A percentile compares a stretch with the other conserved stretches of the same genome.
These are phyloP conservation scores for Cirrhinus molitorella DNA, from an alignment of 2,797 vertebrate genomes.

Conservation along the genomic window DNA sequence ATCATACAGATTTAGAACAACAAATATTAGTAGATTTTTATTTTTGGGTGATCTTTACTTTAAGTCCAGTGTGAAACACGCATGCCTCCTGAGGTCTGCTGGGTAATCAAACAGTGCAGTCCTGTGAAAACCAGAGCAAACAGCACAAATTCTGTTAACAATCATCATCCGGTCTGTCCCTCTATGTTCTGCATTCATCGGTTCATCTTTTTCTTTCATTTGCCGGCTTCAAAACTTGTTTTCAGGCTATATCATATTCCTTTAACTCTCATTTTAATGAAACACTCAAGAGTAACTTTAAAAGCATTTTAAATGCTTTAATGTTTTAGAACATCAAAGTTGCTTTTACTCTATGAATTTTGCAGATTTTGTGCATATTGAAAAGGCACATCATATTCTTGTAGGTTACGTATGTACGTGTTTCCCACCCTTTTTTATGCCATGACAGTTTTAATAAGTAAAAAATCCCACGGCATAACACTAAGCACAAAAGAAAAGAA, in stretches of 20 bases:
- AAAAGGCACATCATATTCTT: neutral
- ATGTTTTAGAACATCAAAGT: neutral
- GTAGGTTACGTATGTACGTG: neutral
- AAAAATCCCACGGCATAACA: too few species aligned
- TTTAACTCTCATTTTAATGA: neutral
- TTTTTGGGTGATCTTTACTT: neutral
- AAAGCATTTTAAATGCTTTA: neutral
- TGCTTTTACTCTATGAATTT: too few species aligned
- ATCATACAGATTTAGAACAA: neutral
- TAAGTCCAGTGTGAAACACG: neutral
- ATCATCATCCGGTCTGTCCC: neutral
- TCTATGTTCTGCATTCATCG: neutral
- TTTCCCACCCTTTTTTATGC: too few species aligned
- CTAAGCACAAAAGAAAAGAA: too few species aligned
- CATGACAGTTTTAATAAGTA: too few species aligned
- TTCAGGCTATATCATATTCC: neutral
- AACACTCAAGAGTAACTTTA: neutral
- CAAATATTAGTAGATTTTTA: neutral
- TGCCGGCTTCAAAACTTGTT: neutral
- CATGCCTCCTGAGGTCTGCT: neutral
- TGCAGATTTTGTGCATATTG: too few species aligned
- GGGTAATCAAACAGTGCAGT: neutral
- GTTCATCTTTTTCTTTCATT: neutral
- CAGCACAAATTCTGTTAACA: neutral
- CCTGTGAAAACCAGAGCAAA: neutral